Evolutionary conservation across 2,888 invertebrate species (phyloP), one percentile per base, ranked within the genome.

Genomic region (Halictus ligatus): DNA sequence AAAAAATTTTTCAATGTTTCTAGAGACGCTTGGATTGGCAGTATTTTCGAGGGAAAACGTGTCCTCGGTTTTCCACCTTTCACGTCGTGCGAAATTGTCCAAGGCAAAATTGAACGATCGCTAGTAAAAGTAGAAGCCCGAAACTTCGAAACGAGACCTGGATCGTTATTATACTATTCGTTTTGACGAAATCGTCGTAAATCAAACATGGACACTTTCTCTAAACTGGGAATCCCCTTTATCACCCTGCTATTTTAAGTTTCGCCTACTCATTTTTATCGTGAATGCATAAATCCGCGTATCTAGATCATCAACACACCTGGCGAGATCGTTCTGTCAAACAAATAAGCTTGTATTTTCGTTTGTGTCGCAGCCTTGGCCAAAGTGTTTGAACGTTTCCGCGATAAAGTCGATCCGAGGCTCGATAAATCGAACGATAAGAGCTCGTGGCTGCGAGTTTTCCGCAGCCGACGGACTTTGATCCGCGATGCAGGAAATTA

Each of bases 391-490:
- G 12, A n/a, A n/a, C 77, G 46, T 73, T 78, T 82, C 43, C 78
- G 43, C 25, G 82, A 82, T 87, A 86, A 64, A 54, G 43, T 75
- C 35, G 50, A 85, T 80, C 25, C 25, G 25, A n/a, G 21, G n/a
- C 35, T 15, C 15, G 83, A 88, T 88, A 88, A 87, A 29, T 67
- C 35, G 74, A 10, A 3, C 81, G 84, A 84, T 89, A 81, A 81
- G 46, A 50, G 25, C 15, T 12, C 35, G 48, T 25, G 48, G 35
- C 18, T 6, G 46, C 40, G 40, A 2, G 78, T 72, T 72, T 13
- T 48, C 43, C 43, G 71, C 64, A 29, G 25, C 2, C 67, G 43
- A 46, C 50, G 78, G 64, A 82, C 81, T 82, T 82, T 40, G 78
- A 64, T 48, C 75, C 18, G 4, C 25, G 54, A 15, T 50, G 43